Base-by-base conservation (phyloP, 2,113 vertebrate species). In the Danionella cerebrum region DNA sequence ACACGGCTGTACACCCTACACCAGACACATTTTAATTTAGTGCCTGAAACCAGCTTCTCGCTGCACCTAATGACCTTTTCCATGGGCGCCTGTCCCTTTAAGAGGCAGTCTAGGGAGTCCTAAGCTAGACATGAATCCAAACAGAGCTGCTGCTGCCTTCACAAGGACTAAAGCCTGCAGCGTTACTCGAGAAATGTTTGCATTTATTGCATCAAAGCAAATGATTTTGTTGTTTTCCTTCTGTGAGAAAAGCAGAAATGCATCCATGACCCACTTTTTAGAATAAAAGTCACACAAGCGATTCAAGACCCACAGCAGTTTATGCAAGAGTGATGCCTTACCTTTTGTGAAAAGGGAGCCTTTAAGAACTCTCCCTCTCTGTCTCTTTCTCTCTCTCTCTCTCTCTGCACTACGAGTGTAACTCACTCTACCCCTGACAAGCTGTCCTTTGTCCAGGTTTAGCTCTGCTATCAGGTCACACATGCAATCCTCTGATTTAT, bases 71-170 rank as follows among this genome's bases (percentile, higher is more conserved):
- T 39, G 6, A 69, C 73, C 75, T 62, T 44, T 72, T 44, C 67
- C 53, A 72, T 58, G 77, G 60, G 42, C 1, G 65, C 64, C 57
- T 86, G 72, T 62, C 67, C 78, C 88, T 89, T 90, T 90, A 90
- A 90, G 80, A 87, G 87, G 88, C 83, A 82, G 87, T 67, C 47
- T 66, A 52, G 64, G 65, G 70, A 73, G 62, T 70, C 75, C 67
- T 73, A 59, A 67, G 70, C 74, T 85, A 84, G 75, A 70, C 80
- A 80, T 81, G 70, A 72, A 74, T 67, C 57, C 70, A 75, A 75
- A 72, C 62, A 75, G 73, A 70, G 71, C 73, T 82, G 78, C 76
- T 81, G 83, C 84, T 86, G 86, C 79, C 83, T 84, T 82, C 82
- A 76, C 70, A 76, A 73, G 38, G 66, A 73, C 62, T 62, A 57